These are phyloP conservation scores for Neodon shergylaensis DNA, from an alignment of 2,113 vertebrate species.

Conservation along the genomic window DNA sequence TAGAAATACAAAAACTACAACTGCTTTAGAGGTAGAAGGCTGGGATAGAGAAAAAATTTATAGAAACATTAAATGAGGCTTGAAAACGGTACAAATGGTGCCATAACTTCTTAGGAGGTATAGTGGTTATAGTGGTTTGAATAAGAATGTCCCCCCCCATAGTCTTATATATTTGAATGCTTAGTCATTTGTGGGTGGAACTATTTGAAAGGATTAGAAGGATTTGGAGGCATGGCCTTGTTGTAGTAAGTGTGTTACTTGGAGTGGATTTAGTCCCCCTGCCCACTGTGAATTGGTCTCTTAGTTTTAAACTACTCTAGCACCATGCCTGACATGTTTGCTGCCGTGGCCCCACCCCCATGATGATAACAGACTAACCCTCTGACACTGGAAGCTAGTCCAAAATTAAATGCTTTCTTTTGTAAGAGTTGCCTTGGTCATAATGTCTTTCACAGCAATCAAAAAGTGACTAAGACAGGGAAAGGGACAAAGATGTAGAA, in stretches of 20 bases:
- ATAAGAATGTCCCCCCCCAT: not conserved
- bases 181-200: not conserved
- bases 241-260: not conserved
- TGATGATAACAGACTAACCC: not conserved
- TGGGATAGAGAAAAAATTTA: too few species aligned
- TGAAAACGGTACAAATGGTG: not conserved
- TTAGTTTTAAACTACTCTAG: not conserved
- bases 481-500: accelerated
- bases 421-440: not conserved
- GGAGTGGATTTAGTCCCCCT: not conserved
- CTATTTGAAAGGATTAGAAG: not conserved
- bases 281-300: too few species aligned
- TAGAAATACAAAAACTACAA: not conserved
- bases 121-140: not conserved
- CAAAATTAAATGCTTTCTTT: not conserved
- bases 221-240: not conserved
- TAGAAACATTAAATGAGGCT: not conserved
- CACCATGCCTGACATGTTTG: not conserved
- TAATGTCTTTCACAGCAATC: not conserved
- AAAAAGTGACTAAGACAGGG: not conserved
- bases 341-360: not conserved
- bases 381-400: not conserved
- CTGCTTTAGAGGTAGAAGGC: not conserved
- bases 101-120: not conserved
- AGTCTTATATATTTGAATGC: not conserved